Percentiles rank a stretch among this genome's conserved stretches.
phyloP scores from a whole-genome alignment of 2,888 invertebrate genomes.

The Apamea monoglypha region DNA sequence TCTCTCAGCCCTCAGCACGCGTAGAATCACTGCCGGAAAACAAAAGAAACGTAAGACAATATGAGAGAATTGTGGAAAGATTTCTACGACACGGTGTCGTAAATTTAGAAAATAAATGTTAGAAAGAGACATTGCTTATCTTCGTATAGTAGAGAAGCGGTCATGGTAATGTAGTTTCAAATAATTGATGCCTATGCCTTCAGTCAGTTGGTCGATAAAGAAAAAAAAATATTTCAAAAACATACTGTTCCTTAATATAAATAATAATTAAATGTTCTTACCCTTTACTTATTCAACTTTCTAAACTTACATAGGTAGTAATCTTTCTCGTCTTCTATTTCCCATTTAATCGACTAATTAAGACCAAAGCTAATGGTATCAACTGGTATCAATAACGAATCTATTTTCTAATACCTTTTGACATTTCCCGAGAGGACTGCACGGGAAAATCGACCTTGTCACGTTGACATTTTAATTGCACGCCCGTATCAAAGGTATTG shows the following conservation, averaged over 20 bases:
- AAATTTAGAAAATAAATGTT: not conserved
- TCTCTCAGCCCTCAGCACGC: not conserved
- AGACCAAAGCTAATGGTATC: not conserved
- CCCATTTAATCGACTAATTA: not conserved
- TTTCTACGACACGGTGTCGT: not conserved
- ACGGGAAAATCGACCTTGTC: conserved; percentile 66
- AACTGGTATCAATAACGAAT: conserved; percentile 25
- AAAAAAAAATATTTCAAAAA: not conserved
- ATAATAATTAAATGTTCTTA: not conserved
- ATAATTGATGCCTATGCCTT: not conserved
- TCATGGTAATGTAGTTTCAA: not conserved
- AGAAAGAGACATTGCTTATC: not conserved
- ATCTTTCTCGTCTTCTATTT: not conserved
- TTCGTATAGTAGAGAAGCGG: not conserved
- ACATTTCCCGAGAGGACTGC: conserved; percentile 54
- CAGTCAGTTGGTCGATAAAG: not conserved
- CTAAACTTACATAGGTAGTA: not conserved
- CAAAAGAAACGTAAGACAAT: no score
- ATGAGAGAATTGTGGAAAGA: not conserved
- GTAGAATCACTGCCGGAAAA: not conserved
- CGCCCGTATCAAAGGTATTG: conserved; percentile 65
- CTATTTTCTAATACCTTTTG: conserved; percentile 39
- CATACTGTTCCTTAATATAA: not conserved
- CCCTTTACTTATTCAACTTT: not conserved
- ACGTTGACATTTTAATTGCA: conserved; percentile 67